Evolutionary conservation across 2,113 vertebrate genomes (phyloP).

Genomic region (Labeo rohita): DNA sequence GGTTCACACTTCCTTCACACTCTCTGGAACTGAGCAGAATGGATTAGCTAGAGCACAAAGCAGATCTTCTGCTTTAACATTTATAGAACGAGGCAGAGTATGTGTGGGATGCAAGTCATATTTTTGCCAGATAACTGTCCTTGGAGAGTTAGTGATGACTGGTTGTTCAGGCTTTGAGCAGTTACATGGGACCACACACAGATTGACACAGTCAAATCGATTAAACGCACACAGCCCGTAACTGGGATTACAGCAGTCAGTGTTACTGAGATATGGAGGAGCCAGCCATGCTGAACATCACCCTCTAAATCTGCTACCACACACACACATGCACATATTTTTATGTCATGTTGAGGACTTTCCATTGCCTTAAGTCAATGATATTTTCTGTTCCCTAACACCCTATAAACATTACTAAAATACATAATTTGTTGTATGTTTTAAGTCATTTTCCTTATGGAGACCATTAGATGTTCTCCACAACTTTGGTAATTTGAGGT

Average conservation of each 20-base stretch:
- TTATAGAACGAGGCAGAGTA: not conserved
- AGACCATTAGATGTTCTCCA: not conserved
- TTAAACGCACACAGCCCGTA: slow-evolving; percentile 21
- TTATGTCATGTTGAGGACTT: not conserved
- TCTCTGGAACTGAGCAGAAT: not conserved
- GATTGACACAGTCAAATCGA: slow-evolving; percentile 2
- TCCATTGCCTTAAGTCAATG: not conserved
- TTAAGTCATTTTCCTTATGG: not conserved
- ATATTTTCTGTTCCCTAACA: not conserved
- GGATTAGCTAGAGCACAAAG: not conserved
- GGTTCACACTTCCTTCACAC: slow-evolving; percentile 3
- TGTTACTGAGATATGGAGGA: slow-evolving; percentile 11
- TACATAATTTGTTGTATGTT: not conserved
- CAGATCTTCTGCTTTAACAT: not conserved
- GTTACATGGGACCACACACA: slow-evolving; percentile 51
- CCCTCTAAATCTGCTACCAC: not conserved
- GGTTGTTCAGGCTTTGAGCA: slow-evolving; percentile 31
- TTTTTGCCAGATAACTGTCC: slow-evolving; percentile 23
- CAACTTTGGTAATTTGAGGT: not conserved
- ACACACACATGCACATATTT: not conserved
- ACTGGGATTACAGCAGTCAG: not conserved
- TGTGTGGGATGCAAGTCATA: slow-evolving; percentile 8
- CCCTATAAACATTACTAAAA: not conserved
- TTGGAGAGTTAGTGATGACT: slow-evolving; percentile 8
- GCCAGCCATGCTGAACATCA: not conserved